Evolutionary conservation across 2,797 vertebrate genomes (phyloP).

Genomic region (Acropternis orthonyx): DNA sequence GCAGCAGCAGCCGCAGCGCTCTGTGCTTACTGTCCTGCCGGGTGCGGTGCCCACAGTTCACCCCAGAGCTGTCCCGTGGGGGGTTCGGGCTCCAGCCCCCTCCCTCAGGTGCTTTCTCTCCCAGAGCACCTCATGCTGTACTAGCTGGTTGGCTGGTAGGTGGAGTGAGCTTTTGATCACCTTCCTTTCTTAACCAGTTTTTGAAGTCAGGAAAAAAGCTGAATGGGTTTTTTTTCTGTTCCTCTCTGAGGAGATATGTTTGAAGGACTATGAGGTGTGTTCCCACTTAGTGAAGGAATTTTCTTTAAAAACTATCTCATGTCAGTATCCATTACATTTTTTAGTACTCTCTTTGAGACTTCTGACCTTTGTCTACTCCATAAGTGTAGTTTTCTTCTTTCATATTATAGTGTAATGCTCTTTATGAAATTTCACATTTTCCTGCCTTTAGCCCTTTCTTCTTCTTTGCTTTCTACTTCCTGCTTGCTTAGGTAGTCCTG

Average conservation of each 20-base stretch:
- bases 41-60: not conserved
- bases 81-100: not conserved
- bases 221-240: not conserved
- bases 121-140: not conserved
- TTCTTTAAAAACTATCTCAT: not conserved
- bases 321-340: not conserved
- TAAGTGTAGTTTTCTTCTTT: not conserved
- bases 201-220: not conserved
- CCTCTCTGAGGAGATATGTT: not conserved
- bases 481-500: not conserved
- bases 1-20: not conserved
- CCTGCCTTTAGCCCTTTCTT: not conserved
- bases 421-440: not conserved
- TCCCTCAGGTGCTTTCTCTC: fast-evolving
- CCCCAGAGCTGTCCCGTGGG: not conserved
- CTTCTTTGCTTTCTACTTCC: not conserved
- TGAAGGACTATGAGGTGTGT: not conserved
- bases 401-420: not conserved
- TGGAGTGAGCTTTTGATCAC: not conserved
- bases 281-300: not conserved
- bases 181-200: not conserved
- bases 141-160: not conserved
- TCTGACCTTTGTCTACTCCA: not conserved
- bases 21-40: not conserved
- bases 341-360: not conserved